phyloP scores from a whole-genome alignment of 2,797 vertebrate genomes.

The Dicrostonyx torquatus region DNA sequence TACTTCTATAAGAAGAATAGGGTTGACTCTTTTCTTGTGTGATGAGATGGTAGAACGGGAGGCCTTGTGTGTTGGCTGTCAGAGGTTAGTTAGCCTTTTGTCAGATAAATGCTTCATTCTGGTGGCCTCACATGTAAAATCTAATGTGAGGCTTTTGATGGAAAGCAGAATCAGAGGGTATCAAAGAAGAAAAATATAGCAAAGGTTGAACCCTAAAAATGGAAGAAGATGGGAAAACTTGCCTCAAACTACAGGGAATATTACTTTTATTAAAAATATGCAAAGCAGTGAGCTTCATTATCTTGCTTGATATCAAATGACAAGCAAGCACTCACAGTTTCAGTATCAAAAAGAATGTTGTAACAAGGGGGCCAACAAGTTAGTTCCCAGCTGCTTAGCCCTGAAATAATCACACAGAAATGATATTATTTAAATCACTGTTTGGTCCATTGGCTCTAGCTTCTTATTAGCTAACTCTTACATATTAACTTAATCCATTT shows the following conservation, averaged over 20 bases:
- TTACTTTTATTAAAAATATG: not conserved
- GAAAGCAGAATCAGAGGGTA: not conserved
- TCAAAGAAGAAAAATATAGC: not conserved
- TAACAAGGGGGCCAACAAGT: too few species aligned
- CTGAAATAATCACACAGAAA: too few species aligned
- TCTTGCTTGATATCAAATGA: not conserved
- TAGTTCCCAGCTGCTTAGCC: too few species aligned
- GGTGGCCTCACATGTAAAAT: not conserved
- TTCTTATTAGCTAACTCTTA: too few species aligned
- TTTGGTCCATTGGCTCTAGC: too few species aligned
- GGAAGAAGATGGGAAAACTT: not conserved
- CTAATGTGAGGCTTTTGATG: not conserved
- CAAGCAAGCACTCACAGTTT: not conserved
- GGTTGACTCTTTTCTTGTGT: not conserved
- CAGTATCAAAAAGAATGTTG: conserved; percentile 3
- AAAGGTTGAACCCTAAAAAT: not conserved
- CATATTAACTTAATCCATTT: too few species aligned
- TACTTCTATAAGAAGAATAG: not conserved
- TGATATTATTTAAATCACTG: too few species aligned
- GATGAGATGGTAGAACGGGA: not conserved
- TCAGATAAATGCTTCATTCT: not conserved
- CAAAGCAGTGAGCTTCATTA: not conserved
- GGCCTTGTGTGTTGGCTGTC: not conserved
- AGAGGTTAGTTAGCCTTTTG: not conserved
- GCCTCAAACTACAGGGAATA: not conserved